Conservation (phyloP, 1,140 invertebrate species). For the Apis laboriosa region DNA sequence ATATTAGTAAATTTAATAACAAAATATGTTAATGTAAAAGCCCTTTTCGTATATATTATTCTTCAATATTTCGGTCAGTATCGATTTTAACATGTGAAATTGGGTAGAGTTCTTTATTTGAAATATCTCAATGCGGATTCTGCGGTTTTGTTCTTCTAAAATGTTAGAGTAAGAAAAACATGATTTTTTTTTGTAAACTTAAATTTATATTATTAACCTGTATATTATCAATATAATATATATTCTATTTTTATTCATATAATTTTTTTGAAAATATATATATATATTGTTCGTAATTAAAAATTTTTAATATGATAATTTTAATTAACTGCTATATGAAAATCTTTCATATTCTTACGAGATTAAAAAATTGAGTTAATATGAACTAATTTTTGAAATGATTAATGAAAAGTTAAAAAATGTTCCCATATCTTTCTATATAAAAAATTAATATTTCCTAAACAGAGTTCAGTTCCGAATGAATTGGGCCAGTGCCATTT, state of each 20-base stretch:
- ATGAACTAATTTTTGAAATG: background rate
- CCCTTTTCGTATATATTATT: background rate
- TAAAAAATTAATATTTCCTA: conserved; percentile 11
- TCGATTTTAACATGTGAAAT: conserved; percentile 38
- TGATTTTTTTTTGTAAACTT: background rate
- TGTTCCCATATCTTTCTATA: background rate
- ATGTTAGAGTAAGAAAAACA: background rate
- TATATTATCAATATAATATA: too few species aligned
- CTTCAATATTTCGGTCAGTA: conserved; percentile 39
- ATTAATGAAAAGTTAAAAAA: background rate
- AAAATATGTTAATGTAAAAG: background rate
- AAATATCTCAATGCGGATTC: conserved; percentile 16
- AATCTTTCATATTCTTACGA: background rate
- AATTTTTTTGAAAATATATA: too few species aligned
- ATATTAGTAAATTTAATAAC: background rate
- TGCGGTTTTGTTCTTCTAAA: background rate
- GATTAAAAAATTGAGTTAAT: background rate
- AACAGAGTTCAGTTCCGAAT: conserved; percentile 17
- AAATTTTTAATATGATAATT: too few species aligned
- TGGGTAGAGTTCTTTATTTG: conserved; percentile 19
- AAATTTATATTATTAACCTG: background rate
- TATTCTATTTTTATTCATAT: too few species aligned
- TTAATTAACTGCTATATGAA: background rate
- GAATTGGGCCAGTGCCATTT: conserved; percentile 62
- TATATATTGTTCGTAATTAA: too few species aligned